Evolutionary conservation across 2,888 invertebrate species (phyloP).

Genomic region (Heteromurus nitidus): DNA sequence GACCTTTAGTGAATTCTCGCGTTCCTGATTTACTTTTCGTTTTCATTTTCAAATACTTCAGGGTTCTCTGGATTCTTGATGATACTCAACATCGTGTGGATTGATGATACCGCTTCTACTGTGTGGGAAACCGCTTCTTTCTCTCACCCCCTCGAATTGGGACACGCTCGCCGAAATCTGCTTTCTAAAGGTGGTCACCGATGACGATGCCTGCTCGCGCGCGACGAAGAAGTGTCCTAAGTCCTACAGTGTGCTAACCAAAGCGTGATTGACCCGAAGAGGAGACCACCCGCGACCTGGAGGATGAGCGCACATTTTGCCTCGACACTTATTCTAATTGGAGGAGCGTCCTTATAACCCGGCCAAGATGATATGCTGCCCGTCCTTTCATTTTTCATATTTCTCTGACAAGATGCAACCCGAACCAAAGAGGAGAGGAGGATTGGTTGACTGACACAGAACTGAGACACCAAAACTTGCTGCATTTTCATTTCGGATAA

Average conservation of each 20-base stretch:
- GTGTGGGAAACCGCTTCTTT: not conserved
- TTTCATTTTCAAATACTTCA: not conserved
- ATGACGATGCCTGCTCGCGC: not conserved
- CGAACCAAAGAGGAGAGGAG: conserved; percentile 29
- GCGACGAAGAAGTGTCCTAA: conserved; percentile 1
- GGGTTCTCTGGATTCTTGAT: not conserved
- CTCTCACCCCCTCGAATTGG: not conserved
- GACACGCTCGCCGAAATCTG: not conserved
- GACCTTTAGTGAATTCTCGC: not conserved
- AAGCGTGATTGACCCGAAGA: not conserved
- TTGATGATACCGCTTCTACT: not conserved
- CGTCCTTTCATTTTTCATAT: not conserved
- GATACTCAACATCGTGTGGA: not conserved
- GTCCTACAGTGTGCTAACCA: conserved; percentile 14
- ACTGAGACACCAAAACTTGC: not conserved
- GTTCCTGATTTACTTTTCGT: not conserved
- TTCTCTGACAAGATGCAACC: conserved; percentile 35
- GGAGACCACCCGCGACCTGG: not conserved
- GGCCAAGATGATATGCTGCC: conserved; percentile 34
- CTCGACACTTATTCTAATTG: conserved; percentile 31
- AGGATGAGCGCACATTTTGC: not conserved
- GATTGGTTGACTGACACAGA: conserved; percentile 2
- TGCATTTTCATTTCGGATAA: conserved; percentile 5
- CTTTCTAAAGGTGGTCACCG: not conserved
- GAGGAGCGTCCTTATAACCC: conserved; percentile 38